These are phyloP conservation scores for Temnothorax nylanderi DNA, from an alignment of 1,140 invertebrate species.

Conservation along the genomic window DNA sequence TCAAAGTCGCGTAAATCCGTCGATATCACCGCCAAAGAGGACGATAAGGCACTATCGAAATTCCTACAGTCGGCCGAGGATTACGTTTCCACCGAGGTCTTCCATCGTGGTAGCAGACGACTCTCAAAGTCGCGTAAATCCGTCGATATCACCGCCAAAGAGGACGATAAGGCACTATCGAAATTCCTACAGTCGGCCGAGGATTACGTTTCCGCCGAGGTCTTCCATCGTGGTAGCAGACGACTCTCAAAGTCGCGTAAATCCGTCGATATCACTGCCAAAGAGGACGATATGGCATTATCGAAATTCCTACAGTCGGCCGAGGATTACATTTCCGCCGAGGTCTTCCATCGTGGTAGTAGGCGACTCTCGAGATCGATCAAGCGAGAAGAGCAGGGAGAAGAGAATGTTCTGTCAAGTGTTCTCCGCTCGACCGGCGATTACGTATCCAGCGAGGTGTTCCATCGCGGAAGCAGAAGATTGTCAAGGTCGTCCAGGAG, in stretches of 20 bases:
- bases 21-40: neutral
- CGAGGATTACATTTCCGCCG: slow-evolving; percentile 59
- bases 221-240: slow-evolving; percentile 21
- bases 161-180: neutral
- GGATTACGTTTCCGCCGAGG: slow-evolving; percentile 11
- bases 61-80: slow-evolving; percentile 59
- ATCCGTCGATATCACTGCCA: neutral
- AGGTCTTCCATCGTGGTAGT: slow-evolving; percentile 67
- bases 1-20: neutral
- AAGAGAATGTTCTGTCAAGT: neutral
- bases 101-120: slow-evolving; percentile 55
- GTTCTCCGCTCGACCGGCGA: slow-evolving; percentile 30
- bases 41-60: slow-evolving; percentile 1
- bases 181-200: slow-evolving; percentile 18
- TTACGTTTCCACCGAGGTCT: slow-evolving; percentile 60
- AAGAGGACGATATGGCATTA: neutral
- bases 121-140: neutral
- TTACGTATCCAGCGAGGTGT: slow-evolving; percentile 56
- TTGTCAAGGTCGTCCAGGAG: slow-evolving; percentile 40
- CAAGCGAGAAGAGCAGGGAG: slow-evolving; percentile 6
- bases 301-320: slow-evolving; percentile 58
- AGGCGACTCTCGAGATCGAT: slow-evolving; percentile 56
- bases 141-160: neutral
- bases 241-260: slow-evolving; percentile 21
- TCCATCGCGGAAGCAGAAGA: slow-evolving; percentile 60